These are phyloP conservation scores for Parnassius orleans DNA, from an alignment of 2,888 invertebrate genomes.

Conservation along the genomic window DNA sequence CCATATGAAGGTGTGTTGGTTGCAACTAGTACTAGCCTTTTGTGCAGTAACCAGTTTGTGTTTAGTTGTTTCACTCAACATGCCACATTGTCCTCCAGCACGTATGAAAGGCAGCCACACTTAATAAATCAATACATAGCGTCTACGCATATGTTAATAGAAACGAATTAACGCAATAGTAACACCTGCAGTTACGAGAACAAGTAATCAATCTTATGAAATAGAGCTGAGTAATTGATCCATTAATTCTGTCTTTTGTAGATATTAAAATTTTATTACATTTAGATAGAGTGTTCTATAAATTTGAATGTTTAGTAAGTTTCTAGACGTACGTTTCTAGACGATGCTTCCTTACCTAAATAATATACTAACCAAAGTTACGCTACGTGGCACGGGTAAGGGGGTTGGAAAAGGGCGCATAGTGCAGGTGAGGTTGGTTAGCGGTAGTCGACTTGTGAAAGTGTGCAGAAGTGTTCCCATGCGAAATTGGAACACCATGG, in stretches of 20 bases:
- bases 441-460: no score
- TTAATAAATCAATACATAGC: conserved; percentile 18
- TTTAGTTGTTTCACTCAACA: conserved; percentile 25
- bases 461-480: no score
- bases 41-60: conserved; percentile 41
- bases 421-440: no score
- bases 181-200: conserved; percentile 6
- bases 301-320: no score
- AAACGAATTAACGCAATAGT: conserved; percentile 20
- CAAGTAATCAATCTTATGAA: conserved; percentile 14
- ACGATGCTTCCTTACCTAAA: no score
- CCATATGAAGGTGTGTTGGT: conserved; percentile 39
- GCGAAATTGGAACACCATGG: no score
- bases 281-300: no score
- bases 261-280: no score
- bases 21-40: conserved; percentile 41
- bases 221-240: conserved; percentile 16
- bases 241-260: background rate
- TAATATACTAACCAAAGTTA: no score
- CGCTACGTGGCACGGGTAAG: no score
- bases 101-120: conserved; percentile 10
- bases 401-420: no score
- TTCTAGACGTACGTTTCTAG: no score
- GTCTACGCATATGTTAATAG: conserved; percentile 16
- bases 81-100: conserved; percentile 19